A percentile compares a stretch with the other conserved stretches of the same genome.
phyloP scores from a whole-genome alignment of 2,888 invertebrate species.

The Oscheius myriophilus region DNA sequence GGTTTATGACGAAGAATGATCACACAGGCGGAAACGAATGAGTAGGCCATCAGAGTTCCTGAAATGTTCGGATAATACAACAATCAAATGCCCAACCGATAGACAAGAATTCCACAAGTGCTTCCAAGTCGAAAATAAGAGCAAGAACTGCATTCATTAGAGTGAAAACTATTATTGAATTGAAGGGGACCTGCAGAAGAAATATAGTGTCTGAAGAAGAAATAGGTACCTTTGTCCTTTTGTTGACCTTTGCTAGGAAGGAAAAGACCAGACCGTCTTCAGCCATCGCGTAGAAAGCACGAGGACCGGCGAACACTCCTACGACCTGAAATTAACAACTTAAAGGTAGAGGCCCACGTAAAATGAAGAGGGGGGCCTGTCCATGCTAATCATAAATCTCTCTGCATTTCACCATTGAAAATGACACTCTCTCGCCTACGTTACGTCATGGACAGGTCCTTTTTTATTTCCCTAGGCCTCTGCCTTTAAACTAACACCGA shows the following conservation, averaged over 20 bases:
- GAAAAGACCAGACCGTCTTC: constrained; percentile 53
- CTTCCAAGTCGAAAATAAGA: constrained; percentile 48
- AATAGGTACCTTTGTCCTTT: constrained; percentile 36
- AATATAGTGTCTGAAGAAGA: background rate
- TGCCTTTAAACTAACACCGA: no score
- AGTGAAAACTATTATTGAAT: constrained; percentile 49
- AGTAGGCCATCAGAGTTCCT: constrained; percentile 40
- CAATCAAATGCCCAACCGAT: constrained; percentile 27
- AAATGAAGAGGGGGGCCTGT: no score
- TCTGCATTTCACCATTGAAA: no score
- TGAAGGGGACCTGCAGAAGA: constrained; percentile 40
- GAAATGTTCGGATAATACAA: constrained; percentile 5
- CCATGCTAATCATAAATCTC: no score
- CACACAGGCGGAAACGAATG: constrained; percentile 40
- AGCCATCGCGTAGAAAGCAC: constrained; percentile 55
- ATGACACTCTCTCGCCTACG: no score
- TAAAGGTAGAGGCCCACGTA: background rate
- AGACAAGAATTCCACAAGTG: constrained; percentile 44
- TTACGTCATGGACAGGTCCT: no score
- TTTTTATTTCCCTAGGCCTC: no score
- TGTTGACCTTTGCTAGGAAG: constrained; percentile 48
- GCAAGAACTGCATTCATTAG: constrained; percentile 46
- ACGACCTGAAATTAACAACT: constrained; percentile 34
- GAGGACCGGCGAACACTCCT: constrained; percentile 45
- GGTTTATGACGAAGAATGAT: constrained; percentile 33